Base-by-base conservation (phyloP, 2,797 vertebrate species). In the Vespertilio murinus region DNA sequence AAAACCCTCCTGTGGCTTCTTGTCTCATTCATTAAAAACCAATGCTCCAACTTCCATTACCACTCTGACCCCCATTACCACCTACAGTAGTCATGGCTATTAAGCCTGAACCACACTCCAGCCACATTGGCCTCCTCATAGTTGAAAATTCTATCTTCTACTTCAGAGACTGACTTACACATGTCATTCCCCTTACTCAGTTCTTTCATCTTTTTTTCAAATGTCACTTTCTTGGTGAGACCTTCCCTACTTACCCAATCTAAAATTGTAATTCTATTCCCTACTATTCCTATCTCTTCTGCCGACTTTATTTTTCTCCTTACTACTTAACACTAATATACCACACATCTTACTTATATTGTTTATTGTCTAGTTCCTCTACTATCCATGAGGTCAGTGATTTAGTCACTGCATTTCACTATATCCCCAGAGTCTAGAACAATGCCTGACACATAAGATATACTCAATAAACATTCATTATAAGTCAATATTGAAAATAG, bases 401-500 rank as follows among this genome's bases (percentile, higher is more conserved):
- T 20, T 56, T 70, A 64, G 33, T 69, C 18, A 16, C 9, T 42
- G 3, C 18, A 73, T 33, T 67, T 59, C 42, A 8, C 8, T 86
- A 45, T 33, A 25, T 82, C 17, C 28, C 9, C 30, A 81, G 25
- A 38, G 25, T 30, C 52, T 49, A 28, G 59, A 91, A 52, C 22
- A 94, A 67, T 38, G 16, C 10, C n/a, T 30, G 8, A 5, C 5
- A 42, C 2, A 61, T 49, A 67, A 45, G 52, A 74, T 45, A 8
- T 8, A 42, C 33, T 81, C 42, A 88, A 22, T 52, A 91, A 74
- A 61, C 16, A 87, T 65, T 59, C 88, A 18, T 13, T 47, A 28
- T 73, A 20, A 92, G 90, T 89, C 16, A 59, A 73, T 89, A 18
- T 85, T 92, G 75, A 90, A 93, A 70, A n/a, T 69, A 71, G 5